Percentiles rank a stretch among this genome's conserved stretches.
Conservation (phyloP, 2,888 invertebrate species). For the Hydropsyche betteni region DNA sequence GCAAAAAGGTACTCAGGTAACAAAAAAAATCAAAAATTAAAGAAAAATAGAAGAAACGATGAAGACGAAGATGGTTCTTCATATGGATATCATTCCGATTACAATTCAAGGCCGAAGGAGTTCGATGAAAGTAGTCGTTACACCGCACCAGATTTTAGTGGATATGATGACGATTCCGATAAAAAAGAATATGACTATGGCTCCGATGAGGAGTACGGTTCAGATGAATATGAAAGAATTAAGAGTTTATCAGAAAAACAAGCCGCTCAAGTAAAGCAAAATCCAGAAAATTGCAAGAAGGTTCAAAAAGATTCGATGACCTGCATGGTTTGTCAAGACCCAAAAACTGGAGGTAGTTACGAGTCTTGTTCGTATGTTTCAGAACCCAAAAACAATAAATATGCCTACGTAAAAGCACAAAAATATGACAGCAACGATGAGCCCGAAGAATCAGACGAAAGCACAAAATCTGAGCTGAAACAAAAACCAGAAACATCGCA, state of each 20-base stretch:
- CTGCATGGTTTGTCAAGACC: conserved; percentile 78
- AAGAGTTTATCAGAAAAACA: conserved; percentile 71
- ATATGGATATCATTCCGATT: conserved; percentile 65
- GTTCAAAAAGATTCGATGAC: conserved; percentile 72
- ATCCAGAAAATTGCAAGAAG: conserved; percentile 72
- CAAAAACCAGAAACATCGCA: conserved; percentile 51
- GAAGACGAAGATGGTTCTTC: conserved; percentile 62
- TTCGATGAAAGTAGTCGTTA: conserved; percentile 64
- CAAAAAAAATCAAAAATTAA: conserved; percentile 54
- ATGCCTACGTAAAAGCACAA: conserved; percentile 72
- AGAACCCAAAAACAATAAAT: conserved; percentile 75
- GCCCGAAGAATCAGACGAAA: conserved; percentile 60
- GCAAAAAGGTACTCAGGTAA: conserved; percentile 59
- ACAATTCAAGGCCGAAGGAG: conserved; percentile 64
- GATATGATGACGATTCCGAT: conserved; percentile 59
- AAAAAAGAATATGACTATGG: conserved; percentile 63
- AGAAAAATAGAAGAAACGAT: conserved; percentile 47
- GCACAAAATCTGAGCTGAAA: conserved; percentile 56
- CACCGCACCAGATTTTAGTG: conserved; percentile 58
- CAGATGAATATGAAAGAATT: conserved; percentile 66
- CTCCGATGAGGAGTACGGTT: conserved; percentile 65
- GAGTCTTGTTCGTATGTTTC: conserved; percentile 84
- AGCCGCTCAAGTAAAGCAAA: conserved; percentile 69
- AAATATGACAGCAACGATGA: conserved; percentile 70
- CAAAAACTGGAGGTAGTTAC: conserved; percentile 77